phyloP scores from a whole-genome alignment of 1,140 invertebrate genomes.

The Solenopsis invicta region DNA sequence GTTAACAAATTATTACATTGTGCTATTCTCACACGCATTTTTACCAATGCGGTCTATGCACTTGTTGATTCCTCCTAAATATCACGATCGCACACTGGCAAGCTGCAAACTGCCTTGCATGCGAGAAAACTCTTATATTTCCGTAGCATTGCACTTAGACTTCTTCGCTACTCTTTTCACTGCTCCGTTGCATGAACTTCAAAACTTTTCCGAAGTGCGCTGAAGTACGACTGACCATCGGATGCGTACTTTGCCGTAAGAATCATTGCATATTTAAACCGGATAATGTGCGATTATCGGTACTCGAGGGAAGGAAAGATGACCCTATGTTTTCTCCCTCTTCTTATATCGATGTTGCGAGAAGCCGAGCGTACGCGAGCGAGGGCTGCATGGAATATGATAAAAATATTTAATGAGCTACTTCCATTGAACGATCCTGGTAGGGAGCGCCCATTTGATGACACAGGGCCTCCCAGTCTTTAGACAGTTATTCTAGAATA shows the following conservation, averaged over 20 bases:
- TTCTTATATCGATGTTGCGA: background rate
- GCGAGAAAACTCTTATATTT: background rate
- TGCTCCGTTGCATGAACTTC: background rate
- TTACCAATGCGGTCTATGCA: background rate
- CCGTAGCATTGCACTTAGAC: background rate
- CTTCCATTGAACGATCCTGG: constrained; percentile 17
- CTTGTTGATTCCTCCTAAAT: constrained; percentile 18
- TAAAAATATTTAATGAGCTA: constrained; percentile 56
- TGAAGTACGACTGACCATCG: background rate
- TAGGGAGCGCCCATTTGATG: constrained; percentile 7
- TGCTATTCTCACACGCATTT: background rate
- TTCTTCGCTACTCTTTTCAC: background rate
- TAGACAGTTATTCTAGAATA: constrained; percentile 17
- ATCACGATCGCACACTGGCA: background rate
- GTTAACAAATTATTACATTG: too few species aligned
- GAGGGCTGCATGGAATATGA: background rate
- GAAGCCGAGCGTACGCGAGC: background rate
- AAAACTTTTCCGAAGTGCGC: background rate
- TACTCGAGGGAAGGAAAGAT: background rate
- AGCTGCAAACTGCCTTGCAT: background rate
- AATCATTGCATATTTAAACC: constrained; percentile 51
- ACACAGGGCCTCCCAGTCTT: background rate
- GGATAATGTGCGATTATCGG: background rate
- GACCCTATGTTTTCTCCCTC: background rate
- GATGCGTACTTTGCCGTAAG: background rate